Evolutionary conservation across 2,888 invertebrate species (phyloP), one percentile per base, ranked within the genome.

Genomic region (Nezara viridula): DNA sequence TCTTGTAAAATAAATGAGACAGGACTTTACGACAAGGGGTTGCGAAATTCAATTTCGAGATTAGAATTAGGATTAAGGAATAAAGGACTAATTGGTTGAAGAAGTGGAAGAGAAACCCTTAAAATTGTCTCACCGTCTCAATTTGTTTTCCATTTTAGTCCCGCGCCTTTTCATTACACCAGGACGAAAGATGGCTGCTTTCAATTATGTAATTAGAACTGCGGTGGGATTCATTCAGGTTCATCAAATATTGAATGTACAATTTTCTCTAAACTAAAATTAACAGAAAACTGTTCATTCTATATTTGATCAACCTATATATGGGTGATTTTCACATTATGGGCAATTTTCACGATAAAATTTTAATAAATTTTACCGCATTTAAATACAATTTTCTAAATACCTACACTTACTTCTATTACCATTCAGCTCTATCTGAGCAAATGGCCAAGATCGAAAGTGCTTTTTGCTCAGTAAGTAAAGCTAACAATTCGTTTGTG

Each of bases 61-160:
- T 81, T 44, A 47, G 81, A 81, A 81, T 81, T 81, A 81, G 81
- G 44, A 81, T 81, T 40, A 47, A n/a, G 44, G 81, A 81, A 81
- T 81, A 81, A 81, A 81, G 81, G 44, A 40, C n/a, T 81, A 81
- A 81, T 81, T 81, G 44, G 40, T 47, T 44, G n/a, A 40, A 47
- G 81, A n/a, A 44, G 44, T 81, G 81, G 81, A 81, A 47, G 81
- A n/a, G 19, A 81, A 81, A 19, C 47, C 44, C 44, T 44, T 81
- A 81, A 81, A 81, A 44, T 81, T 81, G 81, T 81, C 81, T 40
- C 81, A 47, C 81, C 40, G 81, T n/a, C 12, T 81, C 81, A 81
- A 81, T 81, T 81, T 81, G 81, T 81, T 81, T 81, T 81, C 81
- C 81, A 81, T 81, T 81, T 81, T 81, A 24, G n/a, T 5, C n/a